Evolutionary conservation across 2,888 invertebrate species (phyloP).

Genomic region (Sarcophaga caerulescens): DNA sequence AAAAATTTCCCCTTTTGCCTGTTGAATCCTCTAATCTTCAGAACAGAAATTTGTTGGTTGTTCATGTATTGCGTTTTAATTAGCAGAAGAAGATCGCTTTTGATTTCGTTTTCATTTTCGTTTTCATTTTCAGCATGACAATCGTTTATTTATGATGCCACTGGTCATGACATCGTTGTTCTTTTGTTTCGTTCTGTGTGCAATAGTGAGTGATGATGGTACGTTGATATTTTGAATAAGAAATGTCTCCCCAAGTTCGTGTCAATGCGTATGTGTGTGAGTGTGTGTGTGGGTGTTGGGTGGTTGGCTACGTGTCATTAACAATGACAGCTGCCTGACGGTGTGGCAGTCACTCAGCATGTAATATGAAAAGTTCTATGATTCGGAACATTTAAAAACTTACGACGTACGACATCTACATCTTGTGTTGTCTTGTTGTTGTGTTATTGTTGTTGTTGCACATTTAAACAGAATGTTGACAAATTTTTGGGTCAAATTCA

Average conservation of each 20-base stretch:
- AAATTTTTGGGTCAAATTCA: conserved; percentile 53
- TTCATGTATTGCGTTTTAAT: not conserved
- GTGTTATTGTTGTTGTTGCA: not conserved
- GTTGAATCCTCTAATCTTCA: not conserved
- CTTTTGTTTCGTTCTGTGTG: conserved; percentile 21
- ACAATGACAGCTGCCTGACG: not conserved
- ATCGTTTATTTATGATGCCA: conserved; percentile 48
- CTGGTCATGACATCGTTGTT: conserved; percentile 58
- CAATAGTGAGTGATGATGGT: conserved; percentile 14
- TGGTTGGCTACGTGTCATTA: conserved; percentile 4
- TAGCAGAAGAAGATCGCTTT: not conserved
- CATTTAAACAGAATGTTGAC: conserved; percentile 25
- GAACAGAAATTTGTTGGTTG: not conserved
- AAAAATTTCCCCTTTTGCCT: not conserved
- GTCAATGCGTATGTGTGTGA: conserved; percentile 21
- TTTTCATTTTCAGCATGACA: conserved; percentile 3
- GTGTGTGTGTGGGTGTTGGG: conserved; percentile 39
- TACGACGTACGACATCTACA: conserved; percentile 31
- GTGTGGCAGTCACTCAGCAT: not conserved
- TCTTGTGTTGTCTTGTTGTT: not conserved
- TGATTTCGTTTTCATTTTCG: not conserved
- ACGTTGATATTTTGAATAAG: not conserved
- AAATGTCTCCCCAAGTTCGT: not conserved
- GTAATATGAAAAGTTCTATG: conserved; percentile 25
- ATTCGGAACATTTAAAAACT: conserved; percentile 17